Percentiles rank a stretch among this genome's conserved stretches.
Evolutionary conservation across 2,113 vertebrate species (phyloP).

Genomic region (Hydrolagus affinis): DNA sequence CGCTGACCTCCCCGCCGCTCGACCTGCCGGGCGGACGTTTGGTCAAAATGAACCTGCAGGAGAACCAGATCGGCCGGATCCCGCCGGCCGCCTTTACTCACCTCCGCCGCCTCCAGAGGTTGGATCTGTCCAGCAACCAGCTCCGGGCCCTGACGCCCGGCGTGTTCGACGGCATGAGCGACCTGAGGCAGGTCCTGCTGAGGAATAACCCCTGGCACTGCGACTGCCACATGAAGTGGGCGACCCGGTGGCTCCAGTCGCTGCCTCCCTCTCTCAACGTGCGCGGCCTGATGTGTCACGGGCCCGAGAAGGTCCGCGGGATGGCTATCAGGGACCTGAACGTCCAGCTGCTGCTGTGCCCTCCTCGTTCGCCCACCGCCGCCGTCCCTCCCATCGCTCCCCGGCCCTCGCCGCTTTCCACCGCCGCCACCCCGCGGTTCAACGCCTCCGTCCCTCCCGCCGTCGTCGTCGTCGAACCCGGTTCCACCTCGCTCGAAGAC

Average conservation of each 20-base stretch:
- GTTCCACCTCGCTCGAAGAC: conserved; percentile 53
- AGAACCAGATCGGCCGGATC: conserved; percentile 91
- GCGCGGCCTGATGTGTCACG: conserved; percentile 84
- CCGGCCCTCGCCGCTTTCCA: conserved; percentile 31
- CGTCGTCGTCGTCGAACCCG: too few relatives aligned
- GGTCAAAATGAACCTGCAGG: conserved; percentile 80
- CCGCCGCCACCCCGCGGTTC: not conserved
- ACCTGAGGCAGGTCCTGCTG: conserved; percentile 77
- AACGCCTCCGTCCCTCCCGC: conserved; percentile 42
- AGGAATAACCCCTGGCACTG: conserved; percentile 91
- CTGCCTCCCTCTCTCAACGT: conserved; percentile 78
- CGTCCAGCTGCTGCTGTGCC: conserved; percentile 82
- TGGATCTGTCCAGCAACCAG: conserved; percentile 89
- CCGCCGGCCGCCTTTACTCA: conserved; percentile 75
- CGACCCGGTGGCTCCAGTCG: conserved; percentile 89
- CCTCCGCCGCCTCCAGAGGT: conserved; percentile 76
- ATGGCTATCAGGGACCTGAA: conserved; percentile 93
- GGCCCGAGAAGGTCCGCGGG: conserved; percentile 82
- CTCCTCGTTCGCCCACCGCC: conserved; percentile 43
- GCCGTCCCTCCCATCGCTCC: conserved; percentile 39
- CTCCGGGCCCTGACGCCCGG: conserved; percentile 77
- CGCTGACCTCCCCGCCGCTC: conserved; percentile 76
- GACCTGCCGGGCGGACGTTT: conserved; percentile 78
- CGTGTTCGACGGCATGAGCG: conserved; percentile 79
- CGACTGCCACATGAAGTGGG: conserved; percentile 91